Evolutionary conservation across 2,888 invertebrate genomes (phyloP).

Genomic region (Formica aserva): DNA sequence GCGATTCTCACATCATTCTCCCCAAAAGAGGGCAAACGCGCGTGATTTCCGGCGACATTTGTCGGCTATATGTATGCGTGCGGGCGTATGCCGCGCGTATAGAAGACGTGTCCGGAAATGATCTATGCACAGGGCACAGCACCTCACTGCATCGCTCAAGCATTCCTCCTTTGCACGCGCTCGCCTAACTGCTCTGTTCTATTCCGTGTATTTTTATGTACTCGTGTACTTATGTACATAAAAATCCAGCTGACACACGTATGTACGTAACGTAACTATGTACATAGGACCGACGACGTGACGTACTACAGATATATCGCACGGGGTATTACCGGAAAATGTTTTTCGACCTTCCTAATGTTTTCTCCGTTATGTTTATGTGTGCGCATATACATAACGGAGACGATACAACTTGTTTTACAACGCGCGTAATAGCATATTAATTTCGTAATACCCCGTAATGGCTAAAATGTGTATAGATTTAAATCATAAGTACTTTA

Average conservation of each 20-base stretch:
- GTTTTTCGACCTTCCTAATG: constrained; percentile 2
- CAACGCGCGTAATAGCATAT: neutral
- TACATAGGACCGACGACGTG: constrained; percentile 37
- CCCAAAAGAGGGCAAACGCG: constrained; percentile 4
- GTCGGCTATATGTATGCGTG: constrained; percentile 6
- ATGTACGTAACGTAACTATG: constrained; percentile 57
- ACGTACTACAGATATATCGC: constrained; percentile 41
- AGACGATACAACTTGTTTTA: neutral
- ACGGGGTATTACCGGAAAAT: constrained; percentile 40
- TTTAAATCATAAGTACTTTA: constrained; percentile 13
- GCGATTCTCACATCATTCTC: neutral
- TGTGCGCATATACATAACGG: neutral
- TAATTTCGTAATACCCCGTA: constrained; percentile 30
- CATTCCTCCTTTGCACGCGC: constrained; percentile 84
- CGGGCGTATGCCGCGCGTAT: constrained; percentile 62
- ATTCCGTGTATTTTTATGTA: constrained; percentile 60
- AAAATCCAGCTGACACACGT: constrained; percentile 62
- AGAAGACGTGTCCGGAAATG: constrained; percentile 70
- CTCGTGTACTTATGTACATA: constrained; percentile 71
- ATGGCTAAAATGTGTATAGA: constrained; percentile 23
- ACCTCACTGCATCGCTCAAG: constrained; percentile 85
- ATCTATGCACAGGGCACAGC: constrained; percentile 84
- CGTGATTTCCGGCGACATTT: constrained; percentile 40
- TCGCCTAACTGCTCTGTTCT: constrained; percentile 79
- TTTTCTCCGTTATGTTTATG: neutral